A percentile compares a stretch with the other conserved stretches of the same genome.
phyloP scores from a whole-genome alignment of 2,797 vertebrate genomes.

The Chrosomus eos region DNA sequence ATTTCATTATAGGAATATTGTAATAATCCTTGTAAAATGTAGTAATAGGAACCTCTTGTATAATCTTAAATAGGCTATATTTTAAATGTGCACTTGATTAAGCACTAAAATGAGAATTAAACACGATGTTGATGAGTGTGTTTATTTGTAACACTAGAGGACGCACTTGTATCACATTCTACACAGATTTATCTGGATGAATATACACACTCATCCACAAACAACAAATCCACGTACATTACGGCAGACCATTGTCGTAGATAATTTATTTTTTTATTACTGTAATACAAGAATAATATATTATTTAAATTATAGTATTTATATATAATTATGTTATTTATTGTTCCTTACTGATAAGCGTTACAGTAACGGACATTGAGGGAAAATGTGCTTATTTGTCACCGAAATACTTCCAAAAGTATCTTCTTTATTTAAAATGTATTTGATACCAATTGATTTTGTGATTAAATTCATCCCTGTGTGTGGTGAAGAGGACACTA shows the following conservation, averaged over 20 bases:
- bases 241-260: background rate
- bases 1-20: background rate
- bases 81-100: background rate
- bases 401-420: background rate
- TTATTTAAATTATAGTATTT: background rate
- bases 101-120: slow-evolving; percentile 35
- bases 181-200: background rate
- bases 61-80: background rate
- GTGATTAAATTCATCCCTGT: background rate
- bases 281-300: background rate
- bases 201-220: background rate
- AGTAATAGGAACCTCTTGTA: background rate
- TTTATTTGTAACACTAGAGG: slow-evolving; percentile 27
- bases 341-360: background rate
- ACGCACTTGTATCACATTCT: slow-evolving; percentile 13
- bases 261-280: background rate
- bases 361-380: background rate
- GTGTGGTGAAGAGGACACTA: slow-evolving; percentile 53
- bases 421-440: background rate
- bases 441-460: background rate
- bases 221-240: background rate
- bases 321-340: background rate
- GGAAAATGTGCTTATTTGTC: background rate
- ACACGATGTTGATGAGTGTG: background rate
- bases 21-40: background rate